Evolutionary conservation across 92 coral and sea anemone species (phyloP), one percentile per base, ranked within the genome.

Genomic region (Ricordea florida): DNA sequence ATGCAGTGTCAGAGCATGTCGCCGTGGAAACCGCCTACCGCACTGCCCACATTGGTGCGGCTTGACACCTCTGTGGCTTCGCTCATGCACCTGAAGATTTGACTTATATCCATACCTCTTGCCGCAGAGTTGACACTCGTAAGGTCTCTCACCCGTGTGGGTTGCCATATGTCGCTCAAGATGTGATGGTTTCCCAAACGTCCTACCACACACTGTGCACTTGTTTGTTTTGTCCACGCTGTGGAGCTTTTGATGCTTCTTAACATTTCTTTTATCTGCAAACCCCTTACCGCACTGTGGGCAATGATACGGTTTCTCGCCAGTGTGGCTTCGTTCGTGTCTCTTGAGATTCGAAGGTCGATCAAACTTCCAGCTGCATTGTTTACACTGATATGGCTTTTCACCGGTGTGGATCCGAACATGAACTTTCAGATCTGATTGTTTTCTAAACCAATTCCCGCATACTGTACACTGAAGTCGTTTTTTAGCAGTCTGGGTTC

Each of bases 181-280:
- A 46, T 2, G 18, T 18, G n/a, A 11, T 46, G 23, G 10, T 2
- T 16, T 11, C 0, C 10, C 23, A 3, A 3, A 46, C 9, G 11
- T 4, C 23, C 23, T 46, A 26, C 36, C 61, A 24, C 82, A 63
- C 6, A 59, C 72, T 27, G 83, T 62, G 24, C 73, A 76, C 36
- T 62, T 76, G 53, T 62, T 60, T 20, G 82, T 71, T 36, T 76
- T 76, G 33, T 76, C 82, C 18, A 62, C 63, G 30, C 62, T 62
- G 35, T 62, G 72, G 10, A 46, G 37, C 42, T 72, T 62, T 50
- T 61, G 35, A 46, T 76, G 82, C 50, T 44, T 29, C 24, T 48
- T 48, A 6, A 21, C 4, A 13, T 18, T 16, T 48, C 14, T 3
- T 16, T 7, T 20, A 1, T 7, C 6, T 17, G 10, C 10, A 17